phyloP scores from a whole-genome alignment of 1,140 invertebrate species.

The Luehdorfia chinensis region DNA sequence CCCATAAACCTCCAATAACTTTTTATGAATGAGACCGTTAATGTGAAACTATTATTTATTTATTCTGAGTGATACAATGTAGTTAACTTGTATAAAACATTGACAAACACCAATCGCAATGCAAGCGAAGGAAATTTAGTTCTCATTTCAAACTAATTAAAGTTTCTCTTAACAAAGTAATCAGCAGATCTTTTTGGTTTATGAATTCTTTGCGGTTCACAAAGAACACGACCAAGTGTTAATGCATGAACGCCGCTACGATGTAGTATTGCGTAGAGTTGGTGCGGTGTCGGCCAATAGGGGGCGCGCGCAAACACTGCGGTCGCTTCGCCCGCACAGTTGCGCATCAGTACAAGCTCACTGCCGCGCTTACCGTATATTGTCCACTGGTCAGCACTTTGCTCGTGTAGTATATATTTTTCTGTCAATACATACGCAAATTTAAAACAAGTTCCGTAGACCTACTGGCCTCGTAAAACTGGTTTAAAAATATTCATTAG shows the following conservation, averaged over 20 bases:
- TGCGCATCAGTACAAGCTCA: slow-evolving; percentile 24
- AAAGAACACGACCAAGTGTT: slow-evolving; percentile 20
- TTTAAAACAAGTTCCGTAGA: neutral
- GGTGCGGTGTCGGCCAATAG: slow-evolving; percentile 23
- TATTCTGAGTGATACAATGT: no score
- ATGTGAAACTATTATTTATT: no score
- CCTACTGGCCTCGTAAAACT: no score
- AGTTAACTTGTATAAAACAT: no score
- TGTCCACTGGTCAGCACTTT: slow-evolving; percentile 27
- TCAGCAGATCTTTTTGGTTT: neutral
- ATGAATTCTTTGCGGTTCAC: slow-evolving; percentile 5
- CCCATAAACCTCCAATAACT: no score
- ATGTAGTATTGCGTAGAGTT: slow-evolving; percentile 24
- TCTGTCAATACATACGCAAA: slow-evolving; percentile 16
- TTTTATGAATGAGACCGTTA: no score
- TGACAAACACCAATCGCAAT: no score
- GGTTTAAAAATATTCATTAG: no score
- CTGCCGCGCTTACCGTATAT: slow-evolving; percentile 22
- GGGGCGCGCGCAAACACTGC: slow-evolving; percentile 26
- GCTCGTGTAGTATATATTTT: slow-evolving; percentile 22
- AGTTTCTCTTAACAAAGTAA: slow-evolving; percentile 3
- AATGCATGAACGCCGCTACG: slow-evolving; percentile 20
- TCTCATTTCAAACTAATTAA: no score
- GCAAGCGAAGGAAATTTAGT: no score
- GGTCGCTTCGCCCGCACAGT: slow-evolving; percentile 24